Evolutionary conservation across 2,797 vertebrate genomes (phyloP), one percentile per base, ranked within the genome.

Genomic region (Rhinatrema bivittatum): DNA sequence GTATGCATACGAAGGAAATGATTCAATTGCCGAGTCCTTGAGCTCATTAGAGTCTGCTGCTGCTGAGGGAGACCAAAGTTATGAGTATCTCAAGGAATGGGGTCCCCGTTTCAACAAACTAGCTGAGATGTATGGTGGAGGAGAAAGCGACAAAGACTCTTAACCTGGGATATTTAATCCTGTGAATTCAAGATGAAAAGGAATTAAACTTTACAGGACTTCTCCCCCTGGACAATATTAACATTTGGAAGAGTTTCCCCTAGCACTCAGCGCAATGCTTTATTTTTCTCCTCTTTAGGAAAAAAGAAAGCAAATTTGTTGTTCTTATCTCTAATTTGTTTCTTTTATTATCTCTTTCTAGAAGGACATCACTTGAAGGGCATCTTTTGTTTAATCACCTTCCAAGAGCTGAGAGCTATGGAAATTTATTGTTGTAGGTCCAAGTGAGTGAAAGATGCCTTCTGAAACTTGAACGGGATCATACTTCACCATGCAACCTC

Each of bases 41-140:
- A 99, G 95, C 42, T 99, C 95, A 0, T 68, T 99, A 50, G 95
- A 96, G 50, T 99, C 95, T 0, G 82, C 79, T 2, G 89, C 87
- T 16, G 93, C 91, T 0, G 95, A 98, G 39, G 91, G 91, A 9
- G 95, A 99, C 80, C 95, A 97, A 50, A 93, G 91, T 50, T 99
- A 94, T 32, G 94, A 99, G 70, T 99, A 94, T 80, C 91, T 99
- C 62, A 87, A 87, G 64, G 90, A 88, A 60, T 99, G 95, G 95
- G 95, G 95, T 5, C 92, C 94, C 3, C 90, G 87, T 3, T 99
- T 99, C 36, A 91, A 93, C 47, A 97, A 97, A 82, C 49, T 99
- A 49, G 94, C 96, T 1, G 96, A 99, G 57, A 91, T 99, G 93
- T 99, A 99, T 21, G 93, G 94, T 53, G 93, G 89, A 25, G 93